Base-by-base conservation (phyloP, 2,113 vertebrate species). In the Brachypteracias leptosomus region DNA sequence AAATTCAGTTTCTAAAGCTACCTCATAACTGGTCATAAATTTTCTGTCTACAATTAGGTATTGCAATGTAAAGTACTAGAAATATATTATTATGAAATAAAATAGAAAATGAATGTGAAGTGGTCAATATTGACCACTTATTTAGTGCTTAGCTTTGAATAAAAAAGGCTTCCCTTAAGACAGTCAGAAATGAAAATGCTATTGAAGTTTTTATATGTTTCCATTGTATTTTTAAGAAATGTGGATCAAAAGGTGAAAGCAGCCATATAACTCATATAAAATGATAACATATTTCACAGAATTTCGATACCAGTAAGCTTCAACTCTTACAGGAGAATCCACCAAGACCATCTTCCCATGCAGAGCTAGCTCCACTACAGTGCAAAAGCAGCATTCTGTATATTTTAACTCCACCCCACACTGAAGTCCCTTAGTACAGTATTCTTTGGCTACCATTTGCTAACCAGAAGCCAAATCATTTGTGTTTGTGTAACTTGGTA, bases 401-500 rank as follows among this genome's bases (percentile, higher is more conserved):
- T 66, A 10, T 51, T 90, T 80, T 28, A 74, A 80, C 72, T 88
- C 79, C 92, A 71, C 75, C 51, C 55, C 63, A 67, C 51, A 19
- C 4, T 5, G 1, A 80, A 92, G 67, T 81, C 80, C 55, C 76
- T 84, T 18, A 71, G 72, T 74, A 73, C 63, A 74, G 83, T 92
- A 31, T 90, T 84, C 59, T 46, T 90, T 92, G 94, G 92, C 94
- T 94, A 25, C 80, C 47, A 42, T 95, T 92, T 86, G 28, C 59
- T 90, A 92, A 63, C 75, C 90, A 95, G 95, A 90, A 94, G 83
- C 88, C 88, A 95, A 95, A 71, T 85, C 67, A 90, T 93, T 88
- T 93, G 85, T 80, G 63, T 93, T 90, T 93, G 90, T 96, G 88
- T 95, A 96, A 93, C 86, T 93, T 97, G 72, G 92, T 97, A 83